These are phyloP conservation scores for Pterophyllum scalare DNA, from an alignment of 2,113 vertebrate genomes.

Conservation along the genomic window DNA sequence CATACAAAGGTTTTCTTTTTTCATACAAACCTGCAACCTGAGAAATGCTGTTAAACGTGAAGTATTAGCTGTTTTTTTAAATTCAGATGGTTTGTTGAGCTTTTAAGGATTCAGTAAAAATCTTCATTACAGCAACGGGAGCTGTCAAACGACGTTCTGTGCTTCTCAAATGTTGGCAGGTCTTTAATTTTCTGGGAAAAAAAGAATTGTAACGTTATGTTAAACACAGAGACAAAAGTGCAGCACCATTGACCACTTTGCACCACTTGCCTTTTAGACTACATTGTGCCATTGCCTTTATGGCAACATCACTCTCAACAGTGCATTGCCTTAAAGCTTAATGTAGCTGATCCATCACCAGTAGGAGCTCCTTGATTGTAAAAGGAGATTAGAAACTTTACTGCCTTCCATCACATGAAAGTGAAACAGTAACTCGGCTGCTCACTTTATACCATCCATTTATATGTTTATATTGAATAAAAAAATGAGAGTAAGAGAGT, in stretches of 20 bases:
- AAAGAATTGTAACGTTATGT: neutral
- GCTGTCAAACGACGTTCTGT: neutral
- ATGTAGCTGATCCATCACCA: slow-evolving; percentile 52
- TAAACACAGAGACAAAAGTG: neutral
- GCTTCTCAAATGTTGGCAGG: neutral
- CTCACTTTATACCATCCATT: slow-evolving; percentile 52
- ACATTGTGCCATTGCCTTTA: slow-evolving; percentile 61
- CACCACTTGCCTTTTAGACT: slow-evolving; percentile 65
- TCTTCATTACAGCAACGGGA: neutral
- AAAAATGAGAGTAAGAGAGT: neutral
- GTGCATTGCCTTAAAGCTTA: slow-evolving; percentile 66
- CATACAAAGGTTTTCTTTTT: too few species aligned
- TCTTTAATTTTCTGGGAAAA: neutral
- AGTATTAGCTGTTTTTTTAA: neutral
- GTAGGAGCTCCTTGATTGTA: slow-evolving; percentile 37
- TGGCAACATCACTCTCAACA: slow-evolving; percentile 38
- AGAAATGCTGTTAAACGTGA: neutral
- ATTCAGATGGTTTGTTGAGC: neutral
- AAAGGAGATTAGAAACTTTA: slow-evolving; percentile 29
- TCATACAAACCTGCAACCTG: too few species aligned
- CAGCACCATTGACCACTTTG: slow-evolving; percentile 22
- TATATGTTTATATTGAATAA: slow-evolving; percentile 55
- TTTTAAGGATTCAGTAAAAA: slow-evolving; percentile 7
- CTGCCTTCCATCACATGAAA: slow-evolving; percentile 46
- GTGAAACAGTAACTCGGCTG: slow-evolving; percentile 14